phyloP scores from a whole-genome alignment of 2,113 vertebrate genomes.

The Rattus norvegicus region GRCr8 NC_086032.1:70735001-70735500 shows the following conservation, averaged over 20 bases:
- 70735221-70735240: background rate
- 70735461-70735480: background rate
- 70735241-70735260: no score
- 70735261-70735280: background rate
- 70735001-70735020: background rate
- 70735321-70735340: background rate
- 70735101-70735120: background rate
- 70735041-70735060: conserved; percentile 22
- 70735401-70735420: background rate
- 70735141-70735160: background rate
- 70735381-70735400: background rate
- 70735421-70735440: background rate
- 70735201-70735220: background rate
- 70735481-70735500: background rate
- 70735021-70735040: background rate
- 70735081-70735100: background rate
- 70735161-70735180: background rate
- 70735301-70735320: background rate
- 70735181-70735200: background rate
- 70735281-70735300: background rate
- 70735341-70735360: background rate
- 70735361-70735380: background rate
- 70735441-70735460: background rate
- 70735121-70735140: background rate
- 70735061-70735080: background rate